Conservation (phyloP, 2,113 vertebrate genomes). For the Spilogale gracilis region DNA sequence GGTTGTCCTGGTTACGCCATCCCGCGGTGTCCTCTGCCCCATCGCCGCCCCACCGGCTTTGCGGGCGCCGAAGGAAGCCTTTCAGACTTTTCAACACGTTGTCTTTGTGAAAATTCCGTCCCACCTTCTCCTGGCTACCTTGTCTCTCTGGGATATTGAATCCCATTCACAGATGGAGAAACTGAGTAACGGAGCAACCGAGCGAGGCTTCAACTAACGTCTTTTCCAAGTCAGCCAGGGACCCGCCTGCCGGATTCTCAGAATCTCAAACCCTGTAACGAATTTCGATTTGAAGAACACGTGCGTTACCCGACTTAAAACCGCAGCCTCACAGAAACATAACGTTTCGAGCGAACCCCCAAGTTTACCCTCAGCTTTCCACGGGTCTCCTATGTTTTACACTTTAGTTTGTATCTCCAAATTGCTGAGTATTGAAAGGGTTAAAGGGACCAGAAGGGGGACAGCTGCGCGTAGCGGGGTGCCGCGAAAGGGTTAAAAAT, state of each 20-base stretch:
- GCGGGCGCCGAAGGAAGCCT: not conserved
- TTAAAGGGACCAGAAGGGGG: constrained; percentile 47
- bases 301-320: not conserved
- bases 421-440: constrained; percentile 31
- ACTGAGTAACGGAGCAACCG: not conserved
- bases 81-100: not conserved
- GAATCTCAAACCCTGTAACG: not conserved
- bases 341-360: not conserved
- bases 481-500: constrained; percentile 79
- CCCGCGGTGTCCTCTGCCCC: not conserved
- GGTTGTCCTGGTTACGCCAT: not conserved
- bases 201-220: not conserved
- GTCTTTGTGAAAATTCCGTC: not conserved
- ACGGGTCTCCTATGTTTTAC: not conserved
- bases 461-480: not conserved
- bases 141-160: not conserved
- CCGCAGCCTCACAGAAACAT: not conserved
- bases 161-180: constrained; percentile 70
- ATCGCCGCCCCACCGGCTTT: not conserved
- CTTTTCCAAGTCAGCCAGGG: not conserved
- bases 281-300: not conserved
- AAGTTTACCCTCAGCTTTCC: not conserved
- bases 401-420: not conserved
- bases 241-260: not conserved
- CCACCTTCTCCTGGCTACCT: not conserved